These are phyloP conservation scores for Callinectes sapidus DNA, from an alignment of 2,888 invertebrate genomes.

Conservation along the genomic window DNA sequence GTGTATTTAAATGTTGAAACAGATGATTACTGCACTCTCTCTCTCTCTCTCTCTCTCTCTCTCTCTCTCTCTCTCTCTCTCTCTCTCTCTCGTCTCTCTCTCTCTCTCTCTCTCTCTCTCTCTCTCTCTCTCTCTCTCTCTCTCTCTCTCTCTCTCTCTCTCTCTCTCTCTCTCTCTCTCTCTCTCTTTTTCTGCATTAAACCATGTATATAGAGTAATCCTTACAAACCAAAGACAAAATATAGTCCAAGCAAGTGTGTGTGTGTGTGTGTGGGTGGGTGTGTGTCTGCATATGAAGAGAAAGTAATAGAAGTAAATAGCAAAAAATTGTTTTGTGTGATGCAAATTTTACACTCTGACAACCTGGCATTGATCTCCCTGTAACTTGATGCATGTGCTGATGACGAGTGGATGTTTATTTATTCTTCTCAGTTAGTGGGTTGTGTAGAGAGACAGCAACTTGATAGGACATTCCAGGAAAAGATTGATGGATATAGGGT, in stretches of 20 bases:
- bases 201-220: not conserved
- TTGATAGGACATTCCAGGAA: not conserved
- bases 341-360: not conserved
- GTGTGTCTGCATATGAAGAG: not conserved
- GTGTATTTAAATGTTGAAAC: slow-evolving; percentile 13
- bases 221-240: slow-evolving; percentile 28
- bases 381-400: not conserved
- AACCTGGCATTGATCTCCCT: not conserved
- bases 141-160: no score
- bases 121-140: slow-evolving; percentile 15
- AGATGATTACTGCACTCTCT: not conserved
- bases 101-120: slow-evolving; percentile 14
- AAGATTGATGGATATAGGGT: not conserved
- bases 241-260: slow-evolving; percentile 8
- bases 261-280: not conserved
- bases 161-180: no score
- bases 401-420: not conserved
- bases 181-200: slow-evolving; percentile 1
- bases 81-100: slow-evolving; percentile 17
- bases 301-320: not conserved
- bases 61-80: slow-evolving; percentile 25
- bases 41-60: slow-evolving; percentile 25
- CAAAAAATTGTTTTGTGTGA: not conserved
- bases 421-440: not conserved
- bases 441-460: not conserved